phyloP scores from a whole-genome alignment of 2,888 invertebrate genomes.

The Clepsis dumicolana region DNA sequence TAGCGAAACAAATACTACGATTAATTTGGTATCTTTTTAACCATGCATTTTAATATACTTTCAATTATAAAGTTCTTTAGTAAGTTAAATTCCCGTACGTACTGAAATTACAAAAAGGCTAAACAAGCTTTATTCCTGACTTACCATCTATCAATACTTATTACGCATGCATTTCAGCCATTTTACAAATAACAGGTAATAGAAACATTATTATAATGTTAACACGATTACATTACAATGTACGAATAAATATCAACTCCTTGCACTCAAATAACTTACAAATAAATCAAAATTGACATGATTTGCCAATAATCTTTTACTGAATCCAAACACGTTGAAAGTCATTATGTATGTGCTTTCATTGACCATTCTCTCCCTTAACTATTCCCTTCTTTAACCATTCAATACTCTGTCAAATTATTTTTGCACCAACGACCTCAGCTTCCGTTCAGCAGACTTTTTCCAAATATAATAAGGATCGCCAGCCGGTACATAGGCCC shows the following conservation, averaged over 20 bases:
- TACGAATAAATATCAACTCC: neutral
- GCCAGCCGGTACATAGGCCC: too few relatives aligned
- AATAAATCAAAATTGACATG: too few relatives aligned
- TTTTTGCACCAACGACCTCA: too few relatives aligned
- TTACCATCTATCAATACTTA: conserved; percentile 1
- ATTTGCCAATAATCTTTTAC: too few relatives aligned
- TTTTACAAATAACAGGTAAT: conserved; percentile 8
- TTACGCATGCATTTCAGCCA: conserved; percentile 25
- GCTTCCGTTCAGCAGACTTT: too few relatives aligned
- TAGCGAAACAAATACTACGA: conserved; percentile 47
- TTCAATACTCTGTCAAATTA: too few relatives aligned
- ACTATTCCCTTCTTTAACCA: too few relatives aligned
- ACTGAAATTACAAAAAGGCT: neutral
- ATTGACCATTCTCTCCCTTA: too few relatives aligned
- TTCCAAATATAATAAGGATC: too few relatives aligned
- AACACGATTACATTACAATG: neutral
- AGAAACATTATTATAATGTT: neutral
- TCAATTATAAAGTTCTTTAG: neutral
- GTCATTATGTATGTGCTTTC: too few relatives aligned
- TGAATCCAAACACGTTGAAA: too few relatives aligned
- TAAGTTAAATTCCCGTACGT: neutral
- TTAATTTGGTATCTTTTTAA: conserved; percentile 45
- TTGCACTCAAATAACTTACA: too few relatives aligned
- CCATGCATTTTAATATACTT: conserved; percentile 40
- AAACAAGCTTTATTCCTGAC: neutral